Evolutionary conservation across 2,113 vertebrate genomes (phyloP), one percentile per base, ranked within the genome.

Genomic region (Paraplagusia blochii): DNA sequence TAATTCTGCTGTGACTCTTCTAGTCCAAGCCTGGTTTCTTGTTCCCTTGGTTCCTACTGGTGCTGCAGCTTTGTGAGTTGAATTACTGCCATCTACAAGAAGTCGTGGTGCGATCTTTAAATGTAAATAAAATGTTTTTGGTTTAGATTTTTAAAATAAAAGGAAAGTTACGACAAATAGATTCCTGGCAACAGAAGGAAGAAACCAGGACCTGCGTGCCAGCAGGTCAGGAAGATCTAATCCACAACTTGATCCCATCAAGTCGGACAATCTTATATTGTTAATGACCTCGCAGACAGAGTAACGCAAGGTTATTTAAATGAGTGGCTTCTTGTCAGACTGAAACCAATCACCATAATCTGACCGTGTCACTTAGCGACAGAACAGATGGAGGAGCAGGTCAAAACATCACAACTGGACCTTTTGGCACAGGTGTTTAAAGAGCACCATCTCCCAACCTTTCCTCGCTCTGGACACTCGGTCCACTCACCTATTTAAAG

Each of bases 341-440:
- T 5, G 55, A 13, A 58, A 70, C 80, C 79, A 83, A 86, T 85
- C 84, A 62, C 71, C 62, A 59, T 85, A 83, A 88, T 81, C 82
- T 78, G 73, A 76, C 50, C 60, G 35, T 70, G 68, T 77, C 71
- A 72, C 58, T 72, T 48, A 39, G 44, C 45, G 48, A 46, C 52
- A 47, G 12, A 43, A 57, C 22, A 11, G 57, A 44, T 65, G 17
- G 45, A 68, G 44, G 63, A 14, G 22, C 3, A 29, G 3, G 22
- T 29, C 39, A 18, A 29, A 49, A 15, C 15, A 34, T 47, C 29
- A 52, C 19, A 13, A 39, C 48, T 4, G 16, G 7, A 46, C 49
- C 1, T 33, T 34, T 22, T 19, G 9, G 9, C n/a, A n/a, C 13
- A 14, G 29, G 51, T 29, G 0, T 40, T 40, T 40, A 9, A 38